Conservation (phyloP, 2,888 invertebrate genomes). For the Caenorhabditis becei region DNA sequence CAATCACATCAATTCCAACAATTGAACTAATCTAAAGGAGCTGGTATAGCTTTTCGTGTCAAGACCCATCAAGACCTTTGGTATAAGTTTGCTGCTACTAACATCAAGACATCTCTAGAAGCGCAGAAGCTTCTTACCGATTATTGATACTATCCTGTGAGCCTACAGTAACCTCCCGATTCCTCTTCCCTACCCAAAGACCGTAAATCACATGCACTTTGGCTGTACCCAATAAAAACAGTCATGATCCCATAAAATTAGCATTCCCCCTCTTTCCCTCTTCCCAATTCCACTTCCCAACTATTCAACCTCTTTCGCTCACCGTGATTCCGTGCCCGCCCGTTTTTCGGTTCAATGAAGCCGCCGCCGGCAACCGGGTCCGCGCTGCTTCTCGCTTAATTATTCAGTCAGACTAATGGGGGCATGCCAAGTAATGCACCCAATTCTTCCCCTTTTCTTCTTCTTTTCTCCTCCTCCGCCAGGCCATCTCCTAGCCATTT, state of each 20-base stretch:
- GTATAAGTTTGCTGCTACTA: no score
- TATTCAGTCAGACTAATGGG: conserved; percentile 57
- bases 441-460: conserved; percentile 39
- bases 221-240: neutral
- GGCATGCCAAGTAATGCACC: conserved; percentile 53
- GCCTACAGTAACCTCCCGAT: no score
- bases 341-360: conserved; percentile 50
- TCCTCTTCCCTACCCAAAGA: no score
- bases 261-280: conserved; percentile 12
- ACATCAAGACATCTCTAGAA: no score
- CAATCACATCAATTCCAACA: no score
- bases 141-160: no score
- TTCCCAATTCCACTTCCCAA: no score
- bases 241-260: conserved; percentile 18
- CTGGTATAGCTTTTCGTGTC: no score
- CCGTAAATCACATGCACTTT: no score
- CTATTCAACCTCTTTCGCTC: conserved; percentile 3
- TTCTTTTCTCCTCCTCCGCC: conserved; percentile 9
- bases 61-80: no score
- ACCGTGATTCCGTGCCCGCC: conserved; percentile 5
- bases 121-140: no score
- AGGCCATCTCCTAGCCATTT: conserved; percentile 16
- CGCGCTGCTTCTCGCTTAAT: conserved; percentile 35
- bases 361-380: conserved; percentile 5
- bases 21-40: no score